Evolutionary conservation across 2,888 invertebrate genomes (phyloP).

Genomic region (Patella ulyssiponensis): DNA sequence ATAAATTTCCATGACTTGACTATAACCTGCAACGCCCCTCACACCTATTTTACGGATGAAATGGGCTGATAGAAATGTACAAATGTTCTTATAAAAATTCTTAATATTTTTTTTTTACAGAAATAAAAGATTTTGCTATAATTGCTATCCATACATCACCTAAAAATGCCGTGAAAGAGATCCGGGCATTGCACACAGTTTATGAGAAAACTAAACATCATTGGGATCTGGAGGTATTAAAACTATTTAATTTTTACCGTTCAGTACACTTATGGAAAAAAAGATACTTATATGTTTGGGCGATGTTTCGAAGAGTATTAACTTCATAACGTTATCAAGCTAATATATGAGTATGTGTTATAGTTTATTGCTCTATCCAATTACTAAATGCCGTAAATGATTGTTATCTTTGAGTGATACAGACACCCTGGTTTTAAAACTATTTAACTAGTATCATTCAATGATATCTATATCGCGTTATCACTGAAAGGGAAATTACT

Average conservation of each 20-base stretch:
- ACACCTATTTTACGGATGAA: not conserved
- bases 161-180: conserved; percentile 49
- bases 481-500: no score
- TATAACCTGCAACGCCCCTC: not conserved
- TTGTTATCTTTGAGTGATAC: no score
- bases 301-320: no score
- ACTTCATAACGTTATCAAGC: no score
- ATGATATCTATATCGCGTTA: no score
- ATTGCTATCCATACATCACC: conserved; percentile 58
- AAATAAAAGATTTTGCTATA: conserved; percentile 56
- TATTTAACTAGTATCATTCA: no score
- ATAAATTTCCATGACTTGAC: no score
- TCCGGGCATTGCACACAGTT: conserved; percentile 49
- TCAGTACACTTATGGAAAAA: not conserved
- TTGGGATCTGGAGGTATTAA: conserved; percentile 37
- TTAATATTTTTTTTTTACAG: conserved; percentile 37
- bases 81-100: not conserved
- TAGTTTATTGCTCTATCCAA: no score
- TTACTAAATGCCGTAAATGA: no score
- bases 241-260: not conserved
- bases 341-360: no score
- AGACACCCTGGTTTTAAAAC: no score
- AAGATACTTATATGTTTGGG: no score
- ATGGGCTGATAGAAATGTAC: not conserved
- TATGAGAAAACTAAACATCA: conserved; percentile 41